Evolutionary conservation across 2,888 invertebrate genomes (phyloP).

Genomic region (Harpalus rufipes): DNA sequence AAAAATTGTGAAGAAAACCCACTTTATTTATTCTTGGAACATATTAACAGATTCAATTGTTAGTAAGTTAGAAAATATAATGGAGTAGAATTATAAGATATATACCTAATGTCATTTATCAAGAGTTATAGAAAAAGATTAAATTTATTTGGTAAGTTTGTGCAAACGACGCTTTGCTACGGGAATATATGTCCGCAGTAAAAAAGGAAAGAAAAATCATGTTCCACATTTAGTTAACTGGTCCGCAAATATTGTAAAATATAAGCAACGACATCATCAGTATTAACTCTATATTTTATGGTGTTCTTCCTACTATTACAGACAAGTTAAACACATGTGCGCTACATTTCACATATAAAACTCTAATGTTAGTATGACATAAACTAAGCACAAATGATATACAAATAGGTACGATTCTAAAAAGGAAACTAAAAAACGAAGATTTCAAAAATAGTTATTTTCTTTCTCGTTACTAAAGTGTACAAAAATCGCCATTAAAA

Average conservation of each 20-base stretch:
- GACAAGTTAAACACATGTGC: not conserved
- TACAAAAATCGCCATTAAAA: no score
- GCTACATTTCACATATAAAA: not conserved
- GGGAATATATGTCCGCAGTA: conserved; percentile 51
- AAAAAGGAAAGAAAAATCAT: conserved; percentile 41
- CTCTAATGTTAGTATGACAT: not conserved
- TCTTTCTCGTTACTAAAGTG: no score
- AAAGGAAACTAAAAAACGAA: not conserved
- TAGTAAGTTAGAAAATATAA: conserved; percentile 37
- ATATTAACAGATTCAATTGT: conserved; percentile 30
- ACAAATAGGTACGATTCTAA: not conserved
- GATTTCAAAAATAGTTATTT: no score
- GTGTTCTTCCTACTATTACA: conserved; percentile 1
- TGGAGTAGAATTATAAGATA: conserved; percentile 42
- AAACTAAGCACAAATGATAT: not conserved
- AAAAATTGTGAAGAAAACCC: not conserved
- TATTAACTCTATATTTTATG: conserved; percentile 37
- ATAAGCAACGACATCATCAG: conserved; percentile 23
- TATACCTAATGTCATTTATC: conserved; percentile 57
- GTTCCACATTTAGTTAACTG: conserved; percentile 48
- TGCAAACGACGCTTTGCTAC: conserved; percentile 52
- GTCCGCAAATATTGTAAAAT: conserved; percentile 39
- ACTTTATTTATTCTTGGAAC: conserved; percentile 13
- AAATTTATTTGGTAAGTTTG: conserved; percentile 61
- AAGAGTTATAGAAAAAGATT: conserved; percentile 63